A percentile compares a stretch with the other conserved stretches of the same genome.
These are phyloP conservation scores for Pantherophis alleghaniensis DNA, from an alignment of 2,797 vertebrate genomes.

Conservation along the genomic window DNA sequence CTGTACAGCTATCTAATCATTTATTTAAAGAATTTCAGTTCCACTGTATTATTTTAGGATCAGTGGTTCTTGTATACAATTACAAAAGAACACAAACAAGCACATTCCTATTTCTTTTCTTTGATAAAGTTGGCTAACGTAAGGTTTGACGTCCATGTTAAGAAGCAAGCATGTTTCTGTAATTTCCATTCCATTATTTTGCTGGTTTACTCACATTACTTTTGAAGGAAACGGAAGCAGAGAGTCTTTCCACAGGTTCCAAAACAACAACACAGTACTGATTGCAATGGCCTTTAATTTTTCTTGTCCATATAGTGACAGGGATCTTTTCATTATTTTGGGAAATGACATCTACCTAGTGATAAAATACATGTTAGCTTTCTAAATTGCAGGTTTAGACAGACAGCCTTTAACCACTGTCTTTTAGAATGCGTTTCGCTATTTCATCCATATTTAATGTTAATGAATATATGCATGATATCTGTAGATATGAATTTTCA, in stretches of 20 bases:
- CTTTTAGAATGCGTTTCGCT: not conserved
- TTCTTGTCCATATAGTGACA: conserved; percentile 79
- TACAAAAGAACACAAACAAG: not conserved
- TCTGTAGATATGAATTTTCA: not conserved
- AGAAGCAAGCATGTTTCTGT: not conserved
- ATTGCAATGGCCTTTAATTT: conserved; percentile 57
- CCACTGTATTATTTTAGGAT: not conserved
- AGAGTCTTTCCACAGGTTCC: conserved; percentile 84
- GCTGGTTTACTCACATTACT: conserved; percentile 71
- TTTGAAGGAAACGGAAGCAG: conserved; percentile 80
- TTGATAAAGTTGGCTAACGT: not conserved
- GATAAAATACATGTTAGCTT: conserved; percentile 23
- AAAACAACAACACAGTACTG: conserved; percentile 76
- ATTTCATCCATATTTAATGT: not conserved
- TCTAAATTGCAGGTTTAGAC: not conserved
- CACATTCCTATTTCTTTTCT: not conserved
- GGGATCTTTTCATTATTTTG: conserved; percentile 76
- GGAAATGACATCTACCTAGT: conserved; percentile 79
- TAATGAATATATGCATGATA: not conserved
- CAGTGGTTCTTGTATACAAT: not conserved
- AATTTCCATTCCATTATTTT: not conserved
- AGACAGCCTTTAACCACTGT: not conserved
- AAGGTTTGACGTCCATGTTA: not conserved
- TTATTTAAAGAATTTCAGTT: not conserved
- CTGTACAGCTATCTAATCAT: not conserved